Percentiles rank a stretch among this genome's conserved stretches.
Conservation (phyloP, 2,113 vertebrate genomes). For the Phoxinus phoxinus region DNA sequence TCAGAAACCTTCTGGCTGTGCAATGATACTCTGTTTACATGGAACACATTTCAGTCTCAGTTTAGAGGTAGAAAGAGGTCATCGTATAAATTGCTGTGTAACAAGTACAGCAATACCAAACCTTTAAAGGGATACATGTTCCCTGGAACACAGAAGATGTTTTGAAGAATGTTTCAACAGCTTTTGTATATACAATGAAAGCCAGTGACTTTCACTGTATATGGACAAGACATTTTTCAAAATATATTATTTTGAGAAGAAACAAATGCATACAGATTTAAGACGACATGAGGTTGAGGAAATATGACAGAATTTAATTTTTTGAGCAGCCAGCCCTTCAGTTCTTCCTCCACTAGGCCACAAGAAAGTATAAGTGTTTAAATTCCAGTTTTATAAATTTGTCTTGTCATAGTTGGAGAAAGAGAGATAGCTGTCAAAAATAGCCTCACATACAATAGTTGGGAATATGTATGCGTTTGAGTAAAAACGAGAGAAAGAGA, state of each 20-base stretch:
- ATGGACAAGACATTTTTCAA: neutral
- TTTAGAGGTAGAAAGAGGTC: neutral
- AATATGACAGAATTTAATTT: neutral
- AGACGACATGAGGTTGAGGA: neutral
- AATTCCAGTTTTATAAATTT: neutral
- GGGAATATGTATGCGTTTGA: neutral
- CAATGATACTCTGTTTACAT: slow-evolving; percentile 39
- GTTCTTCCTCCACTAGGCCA: too few relatives aligned
- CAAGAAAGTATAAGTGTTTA: too few relatives aligned
- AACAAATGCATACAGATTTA: neutral
- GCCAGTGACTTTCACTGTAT: neutral
- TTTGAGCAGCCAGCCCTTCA: too few relatives aligned
- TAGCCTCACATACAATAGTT: neutral
- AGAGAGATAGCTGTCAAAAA: neutral
- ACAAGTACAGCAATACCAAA: neutral
- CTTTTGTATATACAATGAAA: neutral
- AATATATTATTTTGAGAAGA: neutral
- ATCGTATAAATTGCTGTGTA: neutral
- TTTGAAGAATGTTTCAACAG: neutral
- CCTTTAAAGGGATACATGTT: neutral
- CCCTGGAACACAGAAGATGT: neutral
- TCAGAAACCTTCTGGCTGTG: slow-evolving; percentile 16
- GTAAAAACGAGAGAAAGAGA: neutral
- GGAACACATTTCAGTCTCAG: neutral
- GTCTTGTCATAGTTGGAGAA: neutral